Percentiles rank a stretch among this genome's conserved stretches.
Evolutionary conservation across 2,888 invertebrate genomes (phyloP).

Genomic region (Augiades crinisus): DNA sequence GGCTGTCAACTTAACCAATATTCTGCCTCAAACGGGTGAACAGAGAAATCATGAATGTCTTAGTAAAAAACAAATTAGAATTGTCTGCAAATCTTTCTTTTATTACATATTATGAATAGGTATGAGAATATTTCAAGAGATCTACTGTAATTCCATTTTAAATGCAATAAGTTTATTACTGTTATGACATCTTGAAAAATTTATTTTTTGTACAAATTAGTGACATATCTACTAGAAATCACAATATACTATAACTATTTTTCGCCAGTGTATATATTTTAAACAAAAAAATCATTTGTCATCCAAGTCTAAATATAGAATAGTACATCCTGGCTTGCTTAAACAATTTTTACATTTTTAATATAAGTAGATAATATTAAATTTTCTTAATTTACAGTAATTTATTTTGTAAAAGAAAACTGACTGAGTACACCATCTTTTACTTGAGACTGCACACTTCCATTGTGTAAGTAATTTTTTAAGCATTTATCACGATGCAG

Average conservation of each 20-base stretch:
- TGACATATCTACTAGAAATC: conserved; percentile 15
- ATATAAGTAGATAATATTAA: conserved; percentile 1
- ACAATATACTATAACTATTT: conserved; percentile 15
- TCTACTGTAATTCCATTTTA: background rate
- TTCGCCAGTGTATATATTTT: background rate
- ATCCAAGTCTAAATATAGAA: background rate
- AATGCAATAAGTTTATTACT: conserved; percentile 13
- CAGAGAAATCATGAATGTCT: no score
- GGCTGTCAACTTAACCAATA: background rate
- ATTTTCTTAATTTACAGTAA: conserved; percentile 3
- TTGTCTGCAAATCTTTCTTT: no score
- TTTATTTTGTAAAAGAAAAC: conserved; percentile 17
- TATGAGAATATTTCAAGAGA: background rate
- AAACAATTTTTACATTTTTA: background rate
- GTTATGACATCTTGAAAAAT: conserved; percentile 9
- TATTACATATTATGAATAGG: background rate
- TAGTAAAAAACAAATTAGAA: background rate
- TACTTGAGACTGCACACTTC: conserved; percentile 22
- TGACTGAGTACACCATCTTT: conserved; percentile 3
- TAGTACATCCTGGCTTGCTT: background rate
- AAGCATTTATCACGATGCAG: conserved; percentile 21
- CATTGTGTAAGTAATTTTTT: conserved; percentile 24
- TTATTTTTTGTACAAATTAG: conserved; percentile 25
- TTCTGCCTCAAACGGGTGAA: no score
- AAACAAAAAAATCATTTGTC: background rate